phyloP scores from a whole-genome alignment of 2,888 invertebrate genomes.

The Petrophora chlorosata region DNA sequence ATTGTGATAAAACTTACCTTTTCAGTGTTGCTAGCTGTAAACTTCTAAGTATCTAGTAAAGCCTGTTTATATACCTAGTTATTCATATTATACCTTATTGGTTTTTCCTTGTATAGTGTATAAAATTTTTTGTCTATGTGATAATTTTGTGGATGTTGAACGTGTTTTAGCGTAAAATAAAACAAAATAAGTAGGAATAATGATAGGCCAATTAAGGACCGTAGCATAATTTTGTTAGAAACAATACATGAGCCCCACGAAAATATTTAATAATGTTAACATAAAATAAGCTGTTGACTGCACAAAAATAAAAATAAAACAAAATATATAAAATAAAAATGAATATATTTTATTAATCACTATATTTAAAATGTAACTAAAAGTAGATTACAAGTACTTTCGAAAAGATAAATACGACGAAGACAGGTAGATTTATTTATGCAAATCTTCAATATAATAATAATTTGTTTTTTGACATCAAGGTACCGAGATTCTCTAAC shows the following conservation, averaged over 20 bases:
- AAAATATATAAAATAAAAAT: slow-evolving; percentile 80
- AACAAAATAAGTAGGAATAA: too few species aligned
- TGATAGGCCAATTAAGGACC: too few species aligned
- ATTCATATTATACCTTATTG: too few species aligned
- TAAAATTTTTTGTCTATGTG: too few species aligned
- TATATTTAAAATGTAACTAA: slow-evolving; percentile 72
- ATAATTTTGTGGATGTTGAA: too few species aligned
- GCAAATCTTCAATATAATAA: slow-evolving; percentile 33
- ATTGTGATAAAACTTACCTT: slow-evolving; percentile 15
- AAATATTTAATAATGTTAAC: background rate
- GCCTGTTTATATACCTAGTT: background rate
- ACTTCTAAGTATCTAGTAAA: too few species aligned
- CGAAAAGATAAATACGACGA: slow-evolving; percentile 56
- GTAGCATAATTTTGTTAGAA: background rate
- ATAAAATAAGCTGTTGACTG: slow-evolving; percentile 24
- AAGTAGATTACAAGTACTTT: slow-evolving; percentile 61
- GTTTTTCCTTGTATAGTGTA: background rate
- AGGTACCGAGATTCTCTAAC: slow-evolving; percentile 78
- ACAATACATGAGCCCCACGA: too few species aligned
- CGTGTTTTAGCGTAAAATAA: too few species aligned
- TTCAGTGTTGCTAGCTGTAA: slow-evolving; percentile 20
- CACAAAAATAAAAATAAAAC: slow-evolving; percentile 77
- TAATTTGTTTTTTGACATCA: slow-evolving; percentile 49
- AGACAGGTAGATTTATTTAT: slow-evolving; percentile 37
- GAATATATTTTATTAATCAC: slow-evolving; percentile 80